phyloP scores from a whole-genome alignment of 2,797 vertebrate species.

The Loris lydekkerianus region DNA sequence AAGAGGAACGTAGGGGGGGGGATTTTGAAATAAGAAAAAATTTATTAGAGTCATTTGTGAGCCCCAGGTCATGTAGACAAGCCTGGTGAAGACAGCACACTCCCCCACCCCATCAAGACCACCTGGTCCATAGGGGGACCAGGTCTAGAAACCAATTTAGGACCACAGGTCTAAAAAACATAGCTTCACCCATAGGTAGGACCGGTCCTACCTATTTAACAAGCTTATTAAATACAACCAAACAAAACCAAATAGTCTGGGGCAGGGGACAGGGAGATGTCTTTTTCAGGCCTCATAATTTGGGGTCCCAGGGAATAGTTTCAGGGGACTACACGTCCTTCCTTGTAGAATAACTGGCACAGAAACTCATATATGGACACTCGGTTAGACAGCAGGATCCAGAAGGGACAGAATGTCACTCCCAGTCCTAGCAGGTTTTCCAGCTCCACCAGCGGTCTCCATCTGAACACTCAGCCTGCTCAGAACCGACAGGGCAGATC shows the following conservation, averaged over 20 bases:
- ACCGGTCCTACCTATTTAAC: background rate
- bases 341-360: background rate
- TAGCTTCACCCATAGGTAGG: background rate
- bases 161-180: background rate
- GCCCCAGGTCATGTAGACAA: background rate
- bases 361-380: background rate
- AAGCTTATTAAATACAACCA: background rate
- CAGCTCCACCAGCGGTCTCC: background rate
- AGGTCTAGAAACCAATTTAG: background rate
- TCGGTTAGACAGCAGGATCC: background rate
- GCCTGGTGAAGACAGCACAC: background rate
- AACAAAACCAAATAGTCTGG: background rate
- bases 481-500: background rate
- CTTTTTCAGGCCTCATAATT: background rate
- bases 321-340: background rate
- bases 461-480: too few species aligned
- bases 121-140: background rate
- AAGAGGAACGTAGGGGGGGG: background rate
- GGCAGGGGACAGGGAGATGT: rapidly evolving
- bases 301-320: background rate
- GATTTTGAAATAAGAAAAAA: background rate
- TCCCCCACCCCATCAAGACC: background rate
- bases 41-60: background rate
- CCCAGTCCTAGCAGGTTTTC: background rate
- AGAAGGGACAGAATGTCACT: background rate